Evolutionary conservation across 2,888 invertebrate genomes (phyloP), one percentile per base, ranked within the genome.

Genomic region (Callosobruchus maculatus): DNA sequence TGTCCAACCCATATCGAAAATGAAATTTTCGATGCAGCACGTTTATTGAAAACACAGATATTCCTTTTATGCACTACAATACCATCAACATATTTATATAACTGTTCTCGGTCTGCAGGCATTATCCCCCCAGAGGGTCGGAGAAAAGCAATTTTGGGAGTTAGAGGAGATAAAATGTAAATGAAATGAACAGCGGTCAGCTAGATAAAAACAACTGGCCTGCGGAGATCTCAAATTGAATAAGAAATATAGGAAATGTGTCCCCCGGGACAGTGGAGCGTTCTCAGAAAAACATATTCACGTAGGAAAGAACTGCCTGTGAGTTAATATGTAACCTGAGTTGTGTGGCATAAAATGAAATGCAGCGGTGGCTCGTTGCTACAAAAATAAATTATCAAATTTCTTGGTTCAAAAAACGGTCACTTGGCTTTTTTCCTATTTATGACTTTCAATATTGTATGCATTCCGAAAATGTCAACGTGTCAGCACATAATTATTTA

Each of bases 141-240:
- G 49, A 49, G 18, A 31, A 71, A 71, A 22, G 30, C 21, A 26
- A 68, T 71, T 30, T 49, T 26, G 26, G 49, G 30, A 20, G 21
- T 20, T 18, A 30, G 22, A 22, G 30, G 31, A 71, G 71, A 73
- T 70, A 75, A 73, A 71, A 76, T 76, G 74, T 74, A 76, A 73
- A 74, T 72, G 72, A 74, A 68, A 67, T 74, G 75, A 73, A 73
- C 75, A 73, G 73, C 72, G 71, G 73, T 72, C 70, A 73, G 70
- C 67, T 49, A 73, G 67, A 74, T 71, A 73, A 73, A 73, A 66
- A 20, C 74, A 49, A 74, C 71, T 31, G 67, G 71, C 30, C 75
- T 73, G 68, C 70, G 22, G 75, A 75, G 74, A 74, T 72, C 74
- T 22, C 74, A 72, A 72, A 68, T 68, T 72, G 72, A 72, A 72